A percentile compares a stretch with the other conserved stretches of the same genome.
These are phyloP conservation scores for Macaria liturata DNA, from an alignment of 2,888 invertebrate genomes.

Conservation along the genomic window DNA sequence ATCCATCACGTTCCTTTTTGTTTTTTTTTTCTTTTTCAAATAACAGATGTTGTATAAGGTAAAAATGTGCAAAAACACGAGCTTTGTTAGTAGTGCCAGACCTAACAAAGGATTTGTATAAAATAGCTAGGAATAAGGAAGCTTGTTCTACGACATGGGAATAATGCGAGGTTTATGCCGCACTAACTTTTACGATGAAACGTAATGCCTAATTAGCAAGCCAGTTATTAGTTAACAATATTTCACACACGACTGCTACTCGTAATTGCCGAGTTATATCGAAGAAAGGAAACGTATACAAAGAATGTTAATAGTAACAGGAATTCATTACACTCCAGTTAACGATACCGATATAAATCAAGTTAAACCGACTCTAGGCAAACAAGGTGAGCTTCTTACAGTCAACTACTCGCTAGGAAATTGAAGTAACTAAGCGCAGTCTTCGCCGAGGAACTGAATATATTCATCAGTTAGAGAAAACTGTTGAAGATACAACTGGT, in stretches of 20 bases:
- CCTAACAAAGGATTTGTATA: constrained; percentile 28
- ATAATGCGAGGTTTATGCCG: constrained; percentile 32
- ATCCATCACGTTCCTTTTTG: not conserved
- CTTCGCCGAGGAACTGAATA: not conserved
- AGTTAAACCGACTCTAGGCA: not conserved
- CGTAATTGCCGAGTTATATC: constrained; percentile 39
- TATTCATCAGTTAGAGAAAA: constrained; percentile 2
- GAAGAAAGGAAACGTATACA: constrained; percentile 30
- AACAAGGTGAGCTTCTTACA: not conserved
- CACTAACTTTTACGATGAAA: constrained; percentile 45
- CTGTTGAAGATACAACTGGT: constrained; percentile 5
- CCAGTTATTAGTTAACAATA: constrained; percentile 47
- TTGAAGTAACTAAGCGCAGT: too few species aligned
- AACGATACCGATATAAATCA: constrained; percentile 31
- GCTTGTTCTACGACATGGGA: constrained; percentile 39
- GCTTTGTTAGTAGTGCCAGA: constrained; percentile 20
- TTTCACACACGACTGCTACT: constrained; percentile 45
- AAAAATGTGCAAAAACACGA: constrained; percentile 24
- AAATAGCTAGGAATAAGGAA: constrained; percentile 40
- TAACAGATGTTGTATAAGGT: constrained; percentile 21
- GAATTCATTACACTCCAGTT: constrained; percentile 20
- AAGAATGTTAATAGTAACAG: constrained; percentile 16
- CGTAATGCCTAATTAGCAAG: constrained; percentile 46
- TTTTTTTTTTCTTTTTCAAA: constrained; percentile 1
- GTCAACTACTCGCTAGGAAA: not conserved